A percentile compares a stretch with the other conserved stretches of the same genome.
These are phyloP conservation scores for Erithacus rubecula DNA, from an alignment of 2,797 vertebrate genomes.

Conservation along the genomic window DNA sequence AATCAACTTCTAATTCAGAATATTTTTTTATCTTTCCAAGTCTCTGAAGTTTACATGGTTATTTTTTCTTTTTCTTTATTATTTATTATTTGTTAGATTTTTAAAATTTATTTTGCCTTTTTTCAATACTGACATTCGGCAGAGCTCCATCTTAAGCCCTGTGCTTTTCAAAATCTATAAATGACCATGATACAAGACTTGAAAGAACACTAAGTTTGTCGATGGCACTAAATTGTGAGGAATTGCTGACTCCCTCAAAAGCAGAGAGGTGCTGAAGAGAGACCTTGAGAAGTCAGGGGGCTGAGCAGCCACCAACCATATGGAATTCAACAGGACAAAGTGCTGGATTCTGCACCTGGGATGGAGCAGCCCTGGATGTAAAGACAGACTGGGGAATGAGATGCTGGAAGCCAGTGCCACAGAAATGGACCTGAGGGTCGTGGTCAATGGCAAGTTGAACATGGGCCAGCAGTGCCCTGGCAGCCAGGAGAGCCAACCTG, in stretches of 20 bases:
- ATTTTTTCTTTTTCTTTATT: background rate
- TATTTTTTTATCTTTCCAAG: background rate
- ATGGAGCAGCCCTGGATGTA: accelerated
- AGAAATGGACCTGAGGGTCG: accelerated
- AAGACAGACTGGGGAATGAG: accelerated
- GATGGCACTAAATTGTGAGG: background rate
- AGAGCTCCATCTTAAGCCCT: background rate
- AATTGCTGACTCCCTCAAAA: too few species aligned
- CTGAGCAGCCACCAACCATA: accelerated
- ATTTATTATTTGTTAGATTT: background rate
- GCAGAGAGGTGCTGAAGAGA: background rate
- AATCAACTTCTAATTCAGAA: background rate
- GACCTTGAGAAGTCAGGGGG: background rate
- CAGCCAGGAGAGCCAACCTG: background rate
- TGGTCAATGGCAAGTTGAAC: accelerated
- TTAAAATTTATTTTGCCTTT: background rate
- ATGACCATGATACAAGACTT: accelerated
- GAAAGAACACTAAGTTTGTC: background rate
- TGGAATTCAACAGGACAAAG: background rate
- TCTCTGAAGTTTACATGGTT: background rate
- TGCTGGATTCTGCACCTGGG: background rate
- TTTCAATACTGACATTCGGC: background rate
- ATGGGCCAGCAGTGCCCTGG: background rate
- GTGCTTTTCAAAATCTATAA: background rate
- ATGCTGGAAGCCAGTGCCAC: accelerated